Base-by-base conservation (phyloP, 2,888 invertebrate species). In the Sericinus montela region DNA sequence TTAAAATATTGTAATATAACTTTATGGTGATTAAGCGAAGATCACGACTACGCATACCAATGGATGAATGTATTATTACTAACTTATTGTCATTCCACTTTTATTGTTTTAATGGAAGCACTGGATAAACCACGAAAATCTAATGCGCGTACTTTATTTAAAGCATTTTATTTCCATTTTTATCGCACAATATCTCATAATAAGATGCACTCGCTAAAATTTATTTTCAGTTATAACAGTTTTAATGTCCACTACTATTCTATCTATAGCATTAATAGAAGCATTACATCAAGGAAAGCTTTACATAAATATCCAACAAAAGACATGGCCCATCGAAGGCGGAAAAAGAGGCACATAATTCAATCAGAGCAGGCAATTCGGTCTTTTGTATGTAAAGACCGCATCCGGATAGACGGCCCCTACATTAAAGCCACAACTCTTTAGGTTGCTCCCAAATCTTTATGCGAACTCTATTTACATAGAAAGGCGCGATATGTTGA, bases 361-460 rank as follows among this genome's bases (percentile, higher is more conserved):
- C 84, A 84, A 85, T 87, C 80, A 82, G 69, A 57, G 62, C 57
- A 64, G 71, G 72, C 79, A 80, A 82, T 82, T 80, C 75, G 69
- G 75, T 76, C 82, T 80, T 84, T 85, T 85, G 80, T 84, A 80
- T 76, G 79, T 80, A 78, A 80, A 81, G 79, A 80, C 80, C 79
- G 75, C 75, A 73, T 74, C 72, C 72, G 74, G 67, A 68, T 63
- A 61, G 60, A 63, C 62, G 67, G 56, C 58, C 53, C 55, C 54
- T 45, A 53, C 55, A 40, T 45, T 37, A 13, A 45, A 50, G 50
- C 50, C 51, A 45, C 53, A 48, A 51, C 48, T 52, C 52, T 52
- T 52, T 49, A 52, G 45, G 56, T 57, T 53, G 57, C 54, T 54
- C 45, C 54, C 61, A 54, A 61, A 55, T 60, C 61, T 62, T 55